Conservation (phyloP, 53 echinoderm and acorn worm genomes). For the Luidia sarsii region DNA sequence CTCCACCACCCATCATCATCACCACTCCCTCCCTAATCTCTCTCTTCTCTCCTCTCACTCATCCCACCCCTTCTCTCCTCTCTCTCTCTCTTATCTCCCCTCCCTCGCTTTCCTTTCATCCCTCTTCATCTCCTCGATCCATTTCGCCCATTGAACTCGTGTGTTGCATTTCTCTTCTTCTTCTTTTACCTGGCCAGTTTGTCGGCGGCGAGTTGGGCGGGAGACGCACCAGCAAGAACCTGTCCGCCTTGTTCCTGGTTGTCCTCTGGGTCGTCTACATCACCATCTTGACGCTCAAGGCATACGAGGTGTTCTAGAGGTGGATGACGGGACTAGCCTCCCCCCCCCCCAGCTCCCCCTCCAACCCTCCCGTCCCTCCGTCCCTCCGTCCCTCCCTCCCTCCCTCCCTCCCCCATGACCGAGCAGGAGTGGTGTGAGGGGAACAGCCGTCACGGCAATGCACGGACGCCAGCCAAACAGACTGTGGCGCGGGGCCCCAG, state of each 20-base stretch:
- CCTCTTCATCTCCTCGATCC: too few species aligned
- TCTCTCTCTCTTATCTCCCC: too few species aligned
- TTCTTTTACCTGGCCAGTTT: slow-evolving; percentile 41
- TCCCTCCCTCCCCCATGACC: too few species aligned
- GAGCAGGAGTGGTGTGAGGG: background rate
- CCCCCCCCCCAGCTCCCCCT: background rate
- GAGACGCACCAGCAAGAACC: slow-evolving; percentile 53
- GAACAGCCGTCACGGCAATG: too few species aligned
- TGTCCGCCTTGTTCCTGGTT: slow-evolving; percentile 54
- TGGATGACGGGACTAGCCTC: too few species aligned
- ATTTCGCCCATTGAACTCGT: background rate
- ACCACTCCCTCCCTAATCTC: too few species aligned
- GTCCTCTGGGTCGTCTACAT: slow-evolving; percentile 75
- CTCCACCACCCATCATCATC: too few species aligned
- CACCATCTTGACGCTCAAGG: slow-evolving; percentile 59
- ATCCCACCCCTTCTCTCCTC: too few species aligned
- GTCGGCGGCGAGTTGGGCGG: slow-evolving; percentile 94
- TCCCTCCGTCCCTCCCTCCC: background rate
- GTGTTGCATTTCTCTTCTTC: background rate
- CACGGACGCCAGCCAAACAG: too few species aligned
- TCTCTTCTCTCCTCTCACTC: too few species aligned
- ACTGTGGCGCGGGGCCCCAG: too few species aligned
- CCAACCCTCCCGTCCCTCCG: background rate
- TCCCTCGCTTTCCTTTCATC: too few species aligned
- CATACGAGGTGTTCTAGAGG: slow-evolving; percentile 48